phyloP scores from a whole-genome alignment of 2,797 vertebrate genomes.

The Aythya fuligula region DNA sequence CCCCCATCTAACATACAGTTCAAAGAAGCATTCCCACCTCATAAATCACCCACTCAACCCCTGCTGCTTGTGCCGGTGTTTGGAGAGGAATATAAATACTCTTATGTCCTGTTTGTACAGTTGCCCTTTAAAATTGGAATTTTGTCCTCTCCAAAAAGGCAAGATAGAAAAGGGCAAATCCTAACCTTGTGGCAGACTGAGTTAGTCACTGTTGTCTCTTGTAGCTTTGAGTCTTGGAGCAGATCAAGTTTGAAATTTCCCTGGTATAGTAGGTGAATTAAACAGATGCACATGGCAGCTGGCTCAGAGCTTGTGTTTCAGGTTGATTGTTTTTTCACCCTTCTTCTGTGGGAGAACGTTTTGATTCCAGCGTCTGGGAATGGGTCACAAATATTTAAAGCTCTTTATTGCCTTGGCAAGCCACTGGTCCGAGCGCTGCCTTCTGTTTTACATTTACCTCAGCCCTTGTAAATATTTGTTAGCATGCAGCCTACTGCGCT shows the following conservation, averaged over 20 bases:
- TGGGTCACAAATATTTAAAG: conserved; percentile 1
- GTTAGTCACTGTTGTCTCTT: background rate
- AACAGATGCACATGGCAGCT: background rate
- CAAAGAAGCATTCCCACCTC: conserved; percentile 39
- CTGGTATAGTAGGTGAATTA: background rate
- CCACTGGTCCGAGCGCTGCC: background rate
- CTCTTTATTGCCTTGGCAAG: background rate
- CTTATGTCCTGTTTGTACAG: conserved; percentile 7
- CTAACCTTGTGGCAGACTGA: background rate
- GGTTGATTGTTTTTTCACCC: conserved; percentile 5
- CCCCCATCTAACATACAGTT: background rate
- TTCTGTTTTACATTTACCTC: background rate
- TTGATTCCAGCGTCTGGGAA: background rate
- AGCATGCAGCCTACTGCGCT: background rate
- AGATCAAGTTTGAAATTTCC: background rate
- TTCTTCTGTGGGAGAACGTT: background rate
- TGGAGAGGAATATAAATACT: conserved; percentile 16
- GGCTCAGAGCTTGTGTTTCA: background rate
- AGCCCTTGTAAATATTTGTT: background rate
- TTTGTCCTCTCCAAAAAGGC: background rate
- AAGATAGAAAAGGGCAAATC: background rate
- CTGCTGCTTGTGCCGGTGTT: conserved; percentile 10
- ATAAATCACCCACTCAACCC: background rate
- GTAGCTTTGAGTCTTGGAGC: background rate
- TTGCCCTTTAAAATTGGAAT: background rate